Percentiles rank a stretch among this genome's conserved stretches.
These are phyloP conservation scores for Carassius carassius DNA, from an alignment of 2,113 vertebrate genomes.

Conservation along the genomic window DNA sequence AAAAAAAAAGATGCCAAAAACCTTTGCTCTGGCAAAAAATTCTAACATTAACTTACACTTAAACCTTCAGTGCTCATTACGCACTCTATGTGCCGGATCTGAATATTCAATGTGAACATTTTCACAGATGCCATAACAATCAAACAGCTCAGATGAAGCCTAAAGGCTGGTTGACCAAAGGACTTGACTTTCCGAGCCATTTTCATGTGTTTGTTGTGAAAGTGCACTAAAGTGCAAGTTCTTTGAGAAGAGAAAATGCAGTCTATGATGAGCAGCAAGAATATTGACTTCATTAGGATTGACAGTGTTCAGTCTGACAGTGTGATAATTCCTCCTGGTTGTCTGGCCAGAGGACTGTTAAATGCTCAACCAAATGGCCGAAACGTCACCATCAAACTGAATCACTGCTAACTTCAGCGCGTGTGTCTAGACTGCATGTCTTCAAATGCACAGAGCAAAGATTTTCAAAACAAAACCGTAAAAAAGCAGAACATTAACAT, in stretches of 20 bases:
- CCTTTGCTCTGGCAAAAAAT: constrained; percentile 80
- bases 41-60: constrained; percentile 18
- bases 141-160: constrained; percentile 46
- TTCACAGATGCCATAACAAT: constrained; percentile 44
- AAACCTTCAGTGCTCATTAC: too few species aligned
- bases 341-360: constrained; percentile 71
- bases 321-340: constrained; percentile 69
- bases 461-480: constrained; percentile 66
- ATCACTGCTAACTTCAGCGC: not conserved
- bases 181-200: constrained; percentile 22
- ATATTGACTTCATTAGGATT: constrained; percentile 3
- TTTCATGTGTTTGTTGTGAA: constrained; percentile 27
- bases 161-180: constrained; percentile 76
- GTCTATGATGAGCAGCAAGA: constrained; percentile 4
- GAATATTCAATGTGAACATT: constrained; percentile 4
- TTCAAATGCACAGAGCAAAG: constrained; percentile 81
- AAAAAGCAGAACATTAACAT: constrained; percentile 61
- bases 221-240: not conserved
- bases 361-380: constrained; percentile 27
- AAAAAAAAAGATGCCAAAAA: constrained; percentile 60
- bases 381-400: constrained; percentile 19
- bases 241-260: too few species aligned
- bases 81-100: not conserved
- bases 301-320: not conserved
- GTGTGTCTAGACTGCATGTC: not conserved